Evolutionary conservation across 2,797 vertebrate species (phyloP).

Genomic region (Neosilurus hyrtlii): DNA sequence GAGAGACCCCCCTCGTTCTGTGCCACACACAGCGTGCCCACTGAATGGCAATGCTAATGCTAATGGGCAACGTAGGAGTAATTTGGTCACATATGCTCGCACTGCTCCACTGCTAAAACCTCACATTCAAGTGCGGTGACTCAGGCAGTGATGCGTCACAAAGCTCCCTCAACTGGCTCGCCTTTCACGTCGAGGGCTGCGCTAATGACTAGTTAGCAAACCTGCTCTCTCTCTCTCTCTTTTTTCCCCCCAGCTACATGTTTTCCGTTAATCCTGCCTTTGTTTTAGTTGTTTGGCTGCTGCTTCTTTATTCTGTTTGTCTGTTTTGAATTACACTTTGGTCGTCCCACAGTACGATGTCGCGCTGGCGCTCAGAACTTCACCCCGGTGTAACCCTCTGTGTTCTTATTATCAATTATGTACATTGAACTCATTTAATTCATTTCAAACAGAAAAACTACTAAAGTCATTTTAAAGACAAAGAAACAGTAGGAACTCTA

Average conservation of each 20-base stretch:
- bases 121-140: constrained; percentile 36
- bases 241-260: background rate
- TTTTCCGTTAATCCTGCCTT: constrained; percentile 24
- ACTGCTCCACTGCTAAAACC: constrained; percentile 36
- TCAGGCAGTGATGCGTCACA: constrained; percentile 30
- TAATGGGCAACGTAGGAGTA: constrained; percentile 30
- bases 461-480: background rate
- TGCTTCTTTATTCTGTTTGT: background rate
- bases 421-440: background rate
- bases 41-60: constrained; percentile 10
- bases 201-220: constrained; percentile 33
- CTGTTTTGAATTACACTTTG: constrained; percentile 25
- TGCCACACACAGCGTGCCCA: constrained; percentile 39
- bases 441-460: background rate
- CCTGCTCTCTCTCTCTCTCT: background rate
- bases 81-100: constrained; percentile 39
- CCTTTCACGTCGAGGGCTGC: constrained; percentile 16
- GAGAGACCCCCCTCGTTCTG: constrained; percentile 27
- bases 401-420: background rate
- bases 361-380: background rate
- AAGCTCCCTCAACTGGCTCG: constrained; percentile 13
- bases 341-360: background rate
- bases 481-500: background rate
- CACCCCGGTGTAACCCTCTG: background rate
- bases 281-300: constrained; percentile 18